phyloP scores from a whole-genome alignment of 2,113 vertebrate genomes.

The Otolemur garnettii region DNA sequence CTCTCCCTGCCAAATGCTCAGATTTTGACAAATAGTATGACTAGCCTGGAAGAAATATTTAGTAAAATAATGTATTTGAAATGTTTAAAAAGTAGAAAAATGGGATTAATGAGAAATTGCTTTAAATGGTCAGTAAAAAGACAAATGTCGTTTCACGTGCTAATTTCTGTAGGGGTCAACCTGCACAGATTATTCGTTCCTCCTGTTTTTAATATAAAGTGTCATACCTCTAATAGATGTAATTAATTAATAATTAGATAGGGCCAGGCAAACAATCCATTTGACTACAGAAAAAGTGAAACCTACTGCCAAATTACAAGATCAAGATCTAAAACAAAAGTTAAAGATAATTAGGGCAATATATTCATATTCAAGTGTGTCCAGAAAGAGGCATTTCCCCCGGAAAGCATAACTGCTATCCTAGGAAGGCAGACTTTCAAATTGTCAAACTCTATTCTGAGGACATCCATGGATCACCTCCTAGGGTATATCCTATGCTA shows the following conservation, averaged over 20 bases:
- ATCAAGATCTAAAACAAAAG: slow-evolving; percentile 10
- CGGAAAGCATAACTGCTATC: slow-evolving; percentile 30
- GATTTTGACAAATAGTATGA: slow-evolving; percentile 17
- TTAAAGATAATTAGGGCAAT: not conserved
- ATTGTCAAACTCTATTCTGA: slow-evolving; percentile 47
- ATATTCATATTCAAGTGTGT: slow-evolving; percentile 7
- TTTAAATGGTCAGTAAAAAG: not conserved
- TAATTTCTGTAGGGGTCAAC: slow-evolving; percentile 8
- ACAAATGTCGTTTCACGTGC: not conserved
- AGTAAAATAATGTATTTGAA: slow-evolving; percentile 1
- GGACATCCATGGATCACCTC: slow-evolving; percentile 15
- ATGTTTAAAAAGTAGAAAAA: slow-evolving; percentile 34
- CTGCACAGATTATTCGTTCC: not conserved
- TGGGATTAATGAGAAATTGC: not conserved
- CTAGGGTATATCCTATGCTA: slow-evolving; percentile 32
- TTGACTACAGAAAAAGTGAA: slow-evolving; percentile 12
- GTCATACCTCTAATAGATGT: slow-evolving; percentile 44
- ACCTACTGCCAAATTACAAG: slow-evolving; percentile 18
- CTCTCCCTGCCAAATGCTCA: not conserved
- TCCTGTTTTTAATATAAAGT: slow-evolving; percentile 28
- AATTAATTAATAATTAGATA: slow-evolving; percentile 42
- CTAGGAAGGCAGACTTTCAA: not conserved
- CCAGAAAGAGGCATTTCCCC: not conserved
- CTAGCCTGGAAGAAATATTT: not conserved
- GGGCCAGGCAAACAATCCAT: not conserved